Evolutionary conservation across 2,888 invertebrate species (phyloP), one percentile per base, ranked within the genome.

Genomic region (Dorcus parallelipipedus): DNA sequence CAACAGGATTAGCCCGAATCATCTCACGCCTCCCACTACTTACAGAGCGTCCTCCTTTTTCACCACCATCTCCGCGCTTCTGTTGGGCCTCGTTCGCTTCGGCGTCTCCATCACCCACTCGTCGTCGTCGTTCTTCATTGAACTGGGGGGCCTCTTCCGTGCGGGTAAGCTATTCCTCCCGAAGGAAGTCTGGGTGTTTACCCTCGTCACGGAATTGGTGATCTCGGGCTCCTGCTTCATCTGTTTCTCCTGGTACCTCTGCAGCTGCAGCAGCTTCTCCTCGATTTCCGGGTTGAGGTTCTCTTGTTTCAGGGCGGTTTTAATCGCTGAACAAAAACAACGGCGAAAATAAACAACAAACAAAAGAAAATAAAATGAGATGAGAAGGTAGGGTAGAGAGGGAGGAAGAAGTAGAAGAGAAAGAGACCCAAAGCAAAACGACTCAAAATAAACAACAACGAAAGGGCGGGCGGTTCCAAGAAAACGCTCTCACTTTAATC

Each of bases 231-330:
- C 83, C 8, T 83, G 83, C 69, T 87, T 87, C 87, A 89, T 88
- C 66, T 88, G 86, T 67, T 87, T 86, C 74, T 92, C 92, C 72
- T 92, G 92, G 71, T 91, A 93, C 51, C 90, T 84, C 77, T 95
- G 95, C 69, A 95, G 82, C 69, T 93, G 93, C 43, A 95, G 81
- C 50, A 96, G 79, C 74, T 95, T 96, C 72, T 95, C 94, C 76
- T 95, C 94, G 64, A 95, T 92, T 78, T 95, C 95, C 0, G 95
- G 95, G 75, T 93, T 91, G 23, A 95, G 82, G 76, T 93, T 94
- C 71, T 94, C 93, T 78, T 93, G 92, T 77, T 91, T 91, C 60
- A 96, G 79, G n/a, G 94, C 95, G 76, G 91, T 93, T 77, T 91
- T 90, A 69, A 96, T 94, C 9, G 95, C 95, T 94, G 82, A 55